Evolutionary conservation across 2,797 vertebrate genomes (phyloP), one percentile per base, ranked within the genome.

Genomic region (Cryptoblepharus egeriae): DNA sequence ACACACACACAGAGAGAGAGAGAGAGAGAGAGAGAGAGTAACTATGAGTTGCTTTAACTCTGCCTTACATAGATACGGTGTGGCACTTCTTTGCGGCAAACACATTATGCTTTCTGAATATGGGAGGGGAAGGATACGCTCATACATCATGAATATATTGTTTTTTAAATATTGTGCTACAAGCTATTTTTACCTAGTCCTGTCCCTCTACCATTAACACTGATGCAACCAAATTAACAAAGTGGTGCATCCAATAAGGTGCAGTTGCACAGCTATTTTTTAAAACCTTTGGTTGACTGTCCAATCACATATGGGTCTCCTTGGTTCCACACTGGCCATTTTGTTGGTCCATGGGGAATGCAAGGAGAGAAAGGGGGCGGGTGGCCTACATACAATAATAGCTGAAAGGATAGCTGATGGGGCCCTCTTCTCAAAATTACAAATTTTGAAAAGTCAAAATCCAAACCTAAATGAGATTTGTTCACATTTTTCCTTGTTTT

Each of bases 341-440:
- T 49, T 52, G 49, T 4, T 52, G 49, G 49, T 9, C 5, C 10
- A 52, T 15, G 49, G 39, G 9, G 39, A 42, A 4, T 52, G 13
- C 49, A 2, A 52, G 13, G 15, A 52, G 15, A 52, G 15, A 16
- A 52, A 52, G 18, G 49, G 49, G 15, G 49, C 2, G 13, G 49
- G 49, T 16, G 49, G 49, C 49, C 49, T 52, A 69, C 76, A 18
- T 83, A 75, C 79, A 87, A 75, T 77, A 82, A 45, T 49, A 35
- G 3, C 22, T n/a, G 26, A 12, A 11, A 4, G 20, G 58, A 81
- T 86, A 86, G 72, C 7, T 10, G 73, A 0, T 7, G 26, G 57
- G 52, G 75, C 8, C 49, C 42, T 65, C 49, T 18, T 28, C 11
- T 64, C 9, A 61, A 16, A 18, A 63, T 77, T 18, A 1, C 63